A percentile compares a stretch with the other conserved stretches of the same genome.
phyloP scores from a whole-genome alignment of 2,888 invertebrate species.

The Cerastoderma edule region DNA sequence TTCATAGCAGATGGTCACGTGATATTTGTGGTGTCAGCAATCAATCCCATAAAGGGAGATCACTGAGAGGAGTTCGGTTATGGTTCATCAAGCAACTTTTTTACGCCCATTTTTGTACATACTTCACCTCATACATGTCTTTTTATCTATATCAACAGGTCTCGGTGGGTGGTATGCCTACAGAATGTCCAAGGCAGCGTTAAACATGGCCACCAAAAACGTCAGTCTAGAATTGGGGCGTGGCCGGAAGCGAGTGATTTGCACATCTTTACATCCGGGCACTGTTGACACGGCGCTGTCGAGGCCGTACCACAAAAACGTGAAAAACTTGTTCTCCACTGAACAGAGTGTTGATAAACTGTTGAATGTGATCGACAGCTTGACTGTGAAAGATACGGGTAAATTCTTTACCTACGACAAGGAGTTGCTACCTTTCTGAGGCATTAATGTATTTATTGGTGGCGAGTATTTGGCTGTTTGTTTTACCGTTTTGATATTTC shows the following conservation, averaged over 20 bases:
- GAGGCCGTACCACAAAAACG: conserved; percentile 75
- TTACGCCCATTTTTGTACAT: too few species aligned
- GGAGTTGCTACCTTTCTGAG: conserved; percentile 69
- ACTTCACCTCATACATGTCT: neutral
- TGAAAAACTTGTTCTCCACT: conserved; percentile 71
- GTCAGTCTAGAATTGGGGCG: conserved; percentile 75
- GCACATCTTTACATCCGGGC: conserved; percentile 76
- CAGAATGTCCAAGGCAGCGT: conserved; percentile 76
- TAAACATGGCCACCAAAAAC: conserved; percentile 79
- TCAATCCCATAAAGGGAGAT: too few species aligned
- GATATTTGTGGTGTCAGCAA: too few species aligned
- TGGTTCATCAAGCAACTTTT: too few species aligned
- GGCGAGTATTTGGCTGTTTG: too few species aligned
- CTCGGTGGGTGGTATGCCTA: conserved; percentile 80
- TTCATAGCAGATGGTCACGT: too few species aligned
- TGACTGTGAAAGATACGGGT: conserved; percentile 69
- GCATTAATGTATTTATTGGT: too few species aligned
- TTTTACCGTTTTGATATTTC: too few species aligned
- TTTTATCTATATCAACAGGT: conserved; percentile 53
- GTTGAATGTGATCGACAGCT: conserved; percentile 70
- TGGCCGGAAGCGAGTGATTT: conserved; percentile 69
- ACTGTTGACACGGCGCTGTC: conserved; percentile 78
- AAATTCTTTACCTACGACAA: conserved; percentile 74
- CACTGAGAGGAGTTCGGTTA: too few species aligned
- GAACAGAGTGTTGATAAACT: conserved; percentile 72